phyloP scores from a whole-genome alignment of 2,113 vertebrate species.

The Mirounga angustirostris region DNA sequence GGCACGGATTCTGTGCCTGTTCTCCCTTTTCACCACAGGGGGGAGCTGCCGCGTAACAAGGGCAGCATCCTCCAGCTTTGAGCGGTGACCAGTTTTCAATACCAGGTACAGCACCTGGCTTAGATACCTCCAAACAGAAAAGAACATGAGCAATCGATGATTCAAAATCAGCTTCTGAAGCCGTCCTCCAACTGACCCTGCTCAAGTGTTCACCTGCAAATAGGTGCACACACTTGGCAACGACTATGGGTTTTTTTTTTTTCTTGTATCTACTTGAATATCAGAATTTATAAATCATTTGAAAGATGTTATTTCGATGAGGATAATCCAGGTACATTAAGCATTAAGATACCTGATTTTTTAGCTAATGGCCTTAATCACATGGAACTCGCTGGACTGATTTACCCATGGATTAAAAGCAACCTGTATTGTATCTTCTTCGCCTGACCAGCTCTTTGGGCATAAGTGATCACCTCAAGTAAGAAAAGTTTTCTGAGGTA shows the following conservation, averaged over 20 bases:
- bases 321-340: not conserved
- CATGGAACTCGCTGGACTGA: constrained; percentile 20
- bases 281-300: not conserved
- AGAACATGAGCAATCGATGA: not conserved
- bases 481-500: not conserved
- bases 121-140: not conserved
- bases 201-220: not conserved
- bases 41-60: constrained; percentile 39
- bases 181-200: not conserved
- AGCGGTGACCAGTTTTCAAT: not conserved
- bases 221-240: too few relatives aligned
- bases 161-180: not conserved
- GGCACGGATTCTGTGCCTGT: not conserved
- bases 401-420: constrained; percentile 44
- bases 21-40: constrained; percentile 58
- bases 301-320: constrained; percentile 25
- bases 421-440: constrained; percentile 40
- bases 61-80: not conserved
- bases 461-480: constrained; percentile 12
- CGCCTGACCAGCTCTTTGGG: not conserved
- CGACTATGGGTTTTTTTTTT: not conserved
- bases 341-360: not conserved
- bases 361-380: constrained; percentile 37
- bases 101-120: not conserved
- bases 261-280: not conserved